Evolutionary conservation across 2,888 invertebrate species (phyloP), one percentile per base, ranked within the genome.

Genomic region (Notodonta ziczac): DNA sequence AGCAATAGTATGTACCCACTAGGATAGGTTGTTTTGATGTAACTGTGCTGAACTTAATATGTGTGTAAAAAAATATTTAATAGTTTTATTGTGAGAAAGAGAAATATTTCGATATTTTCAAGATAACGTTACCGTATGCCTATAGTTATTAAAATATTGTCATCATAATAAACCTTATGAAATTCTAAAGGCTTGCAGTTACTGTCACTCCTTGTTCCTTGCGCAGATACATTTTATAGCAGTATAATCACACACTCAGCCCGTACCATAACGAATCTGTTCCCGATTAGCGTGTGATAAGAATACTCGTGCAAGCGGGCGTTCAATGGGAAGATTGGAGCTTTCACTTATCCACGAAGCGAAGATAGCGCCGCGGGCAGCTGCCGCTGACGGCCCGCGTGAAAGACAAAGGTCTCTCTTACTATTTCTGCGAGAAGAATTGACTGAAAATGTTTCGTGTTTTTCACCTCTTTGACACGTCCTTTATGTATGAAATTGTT

Each of bases 291-390:
- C 39, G 7, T 39, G 8, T 54, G 54, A 54, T 54, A 54, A 54
- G 39, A 39, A 39, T 39, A 39, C 14, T 35, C 54, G 54, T 39
- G 24, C 39, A 54, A 39, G 54, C 54, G 54, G 54, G 39, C 12
- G 39, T 14, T 39, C 39, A 54, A 39, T 14, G 54, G 39, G 14
- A 54, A 54, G 54, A 54, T 54, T 54, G 54, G 39, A 14, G 54
- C 39, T 39, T 39, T n/a, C 35, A n/a, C 35, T 50, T 54, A 39
- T 54, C 54, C 39, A 7, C 39, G 39, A 54, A 35, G 39, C 39
- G 54, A 35, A 8, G 39, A 54, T 54, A 54, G 14, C 14, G 54
- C 39, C 54, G 54, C 52, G 14, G 54, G 24, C 35, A 35, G 32
- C 1, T n/a, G 54, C 32, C 12, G 0, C n/a, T 54, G 54, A 54